Evolutionary conservation across 2,797 vertebrate species (phyloP), one percentile per base, ranked within the genome.

Genomic region (Danionella dracula): DNA sequence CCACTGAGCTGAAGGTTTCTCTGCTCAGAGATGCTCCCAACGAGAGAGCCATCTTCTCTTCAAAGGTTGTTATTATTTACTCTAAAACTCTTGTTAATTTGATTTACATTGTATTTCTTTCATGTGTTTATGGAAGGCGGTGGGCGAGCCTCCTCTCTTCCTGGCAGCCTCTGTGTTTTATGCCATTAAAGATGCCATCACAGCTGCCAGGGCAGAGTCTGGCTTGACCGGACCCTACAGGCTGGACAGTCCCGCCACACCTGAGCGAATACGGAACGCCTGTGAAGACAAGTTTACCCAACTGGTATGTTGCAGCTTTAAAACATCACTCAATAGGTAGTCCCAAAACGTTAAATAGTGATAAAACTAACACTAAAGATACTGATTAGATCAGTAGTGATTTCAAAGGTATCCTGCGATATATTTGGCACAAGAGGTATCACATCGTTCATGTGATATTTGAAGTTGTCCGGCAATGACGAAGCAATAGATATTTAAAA

Each of bases 121-220:
- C 6, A 3, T 27, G 6, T 27, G 6, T 27, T 27, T 27, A 6
- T 27, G 23, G 13, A 76, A 99, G 96, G 96, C 94, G 20, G 91
- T 99, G 0, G 96, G 96, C 0, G 96, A 99, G 64, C 96, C 96
- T 0, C 96, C 96, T 7, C 90, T 99, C 9, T 99, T 99, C 76
- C 82, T 99, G 70, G 94, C 96, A 0, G 81, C 94, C 0, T 96
- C 96, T 0, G 82, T 94, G 56, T 98, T 98, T 84, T 98, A 89
- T 32, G 96, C 95, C 78, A 93, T 99, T 78, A 96, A 98, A 84
- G 94, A 97, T 0, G 96, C 94, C 46, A 79, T 98, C 55, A 64
- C 74, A 0, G 89, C 92, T 0, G 90, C 93, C 13, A 78, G 86
- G 62, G 68, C 69, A 1, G 90, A 92, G 27, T 85, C 83, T 0